Evolutionary conservation across 2,113 vertebrate genomes (phyloP).

Genomic region (Oryzias woworae): DNA sequence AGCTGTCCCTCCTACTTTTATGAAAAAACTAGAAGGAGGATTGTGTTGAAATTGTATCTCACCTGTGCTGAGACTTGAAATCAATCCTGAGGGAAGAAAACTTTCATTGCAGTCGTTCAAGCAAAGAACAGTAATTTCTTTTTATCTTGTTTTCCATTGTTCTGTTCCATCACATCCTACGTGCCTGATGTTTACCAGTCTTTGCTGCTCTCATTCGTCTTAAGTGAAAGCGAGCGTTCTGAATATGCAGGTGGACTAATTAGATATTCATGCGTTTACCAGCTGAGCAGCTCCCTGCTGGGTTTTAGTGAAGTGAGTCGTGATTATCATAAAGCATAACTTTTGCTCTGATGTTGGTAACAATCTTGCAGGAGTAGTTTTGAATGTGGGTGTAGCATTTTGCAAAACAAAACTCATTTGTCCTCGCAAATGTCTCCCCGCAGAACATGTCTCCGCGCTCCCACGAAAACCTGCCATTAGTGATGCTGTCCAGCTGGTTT

Average conservation of each 20-base stretch:
- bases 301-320: slow-evolving; percentile 10
- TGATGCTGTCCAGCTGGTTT: slow-evolving; percentile 50
- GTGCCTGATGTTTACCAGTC: slow-evolving; percentile 43
- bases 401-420: slow-evolving; percentile 16
- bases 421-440: slow-evolving; percentile 19
- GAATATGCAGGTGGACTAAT: slow-evolving; percentile 13
- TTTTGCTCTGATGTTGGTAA: slow-evolving; percentile 7
- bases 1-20: slow-evolving; percentile 31
- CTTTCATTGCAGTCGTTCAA: slow-evolving; percentile 29
- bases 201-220: slow-evolving; percentile 15
- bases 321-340: slow-evolving; percentile 6
- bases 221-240: slow-evolving; percentile 3
- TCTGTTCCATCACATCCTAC: slow-evolving; percentile 27
- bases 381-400: slow-evolving; percentile 25
- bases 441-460: slow-evolving; percentile 21
- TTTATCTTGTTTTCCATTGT: slow-evolving; percentile 31
- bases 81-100: slow-evolving; percentile 54
- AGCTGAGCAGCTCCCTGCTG: background rate
- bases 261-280: slow-evolving; percentile 1
- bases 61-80: slow-evolving; percentile 45
- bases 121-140: slow-evolving; percentile 21
- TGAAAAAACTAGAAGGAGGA: slow-evolving; percentile 28
- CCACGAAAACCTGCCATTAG: slow-evolving; percentile 26
- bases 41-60: slow-evolving; percentile 54
- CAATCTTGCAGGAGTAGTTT: slow-evolving; percentile 6